Evolutionary conservation across 35 echinoderm and acorn worm species (phyloP), one percentile per base, ranked within the genome.

Genomic region (Anneissia japonica): DNA sequence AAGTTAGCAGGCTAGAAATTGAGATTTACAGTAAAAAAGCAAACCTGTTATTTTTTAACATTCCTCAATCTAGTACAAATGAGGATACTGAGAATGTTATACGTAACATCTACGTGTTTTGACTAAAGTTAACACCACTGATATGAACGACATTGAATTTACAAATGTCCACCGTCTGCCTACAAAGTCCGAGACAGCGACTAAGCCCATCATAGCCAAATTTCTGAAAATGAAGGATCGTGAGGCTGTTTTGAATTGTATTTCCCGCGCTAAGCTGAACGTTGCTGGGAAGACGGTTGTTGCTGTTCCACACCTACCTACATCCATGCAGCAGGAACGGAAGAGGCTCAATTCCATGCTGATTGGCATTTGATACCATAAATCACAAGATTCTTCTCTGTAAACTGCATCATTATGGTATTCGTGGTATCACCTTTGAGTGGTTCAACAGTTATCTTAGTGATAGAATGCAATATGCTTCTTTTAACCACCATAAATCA

Each of bases 151-250:
- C 21, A 64, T 64, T 26, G 51, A 23, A 26, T 64, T 64, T 64
- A 23, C 19, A 64, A 64, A 64, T 23, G 51, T 64, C 19, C 51
- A 64, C 19, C 51, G 51, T 64, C 51, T 64, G 5, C 51, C 51
- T 23, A 64, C 51, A 2, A 82, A 82, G 34, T 35, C 36, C 3
- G 23, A 32, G 23, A 39, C 36, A 4, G 40, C 36, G 26, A 19
- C 79, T 23, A 41, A 83, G 17, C 81, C 81, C 40, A 38, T 83
- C 12, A 83, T 83, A 32, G 81, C 81, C 11, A 83, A 83, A 35
- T 83, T 83, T 32, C 30, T 83, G 6, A 34, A 32, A 31, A 83
- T 83, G 81, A 31, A 34, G 41, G 81, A 83, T 30, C 81, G 81
- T 23, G 14, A 83, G 9, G 19, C 37, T 3, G 81, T 83, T 7